phyloP scores from a whole-genome alignment of 2,797 vertebrate genomes.

The Astyanax mexicanus region DNA sequence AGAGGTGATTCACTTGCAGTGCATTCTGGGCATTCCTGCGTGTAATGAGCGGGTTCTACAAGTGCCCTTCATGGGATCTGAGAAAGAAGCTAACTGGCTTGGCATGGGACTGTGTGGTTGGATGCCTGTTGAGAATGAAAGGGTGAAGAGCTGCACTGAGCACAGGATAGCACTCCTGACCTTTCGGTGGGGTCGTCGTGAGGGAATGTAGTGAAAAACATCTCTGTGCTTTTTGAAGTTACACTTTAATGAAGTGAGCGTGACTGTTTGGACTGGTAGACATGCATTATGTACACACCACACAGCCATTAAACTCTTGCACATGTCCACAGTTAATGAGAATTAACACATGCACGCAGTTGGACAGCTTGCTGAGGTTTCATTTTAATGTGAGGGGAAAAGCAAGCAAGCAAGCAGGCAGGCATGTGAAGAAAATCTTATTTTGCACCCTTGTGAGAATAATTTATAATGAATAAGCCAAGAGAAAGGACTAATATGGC shows the following conservation, averaged over 20 bases:
- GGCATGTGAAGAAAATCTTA: no score
- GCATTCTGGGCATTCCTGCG: slow-evolving; percentile 56
- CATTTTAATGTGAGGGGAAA: no score
- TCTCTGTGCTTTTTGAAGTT: neutral
- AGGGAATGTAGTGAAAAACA: neutral
- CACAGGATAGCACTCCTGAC: neutral
- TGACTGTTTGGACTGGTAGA: neutral
- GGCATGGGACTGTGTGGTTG: neutral
- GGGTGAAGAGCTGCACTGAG: neutral
- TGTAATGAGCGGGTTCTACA: slow-evolving; percentile 27
- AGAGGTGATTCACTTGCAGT: slow-evolving; percentile 43
- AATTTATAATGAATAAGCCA: no score
- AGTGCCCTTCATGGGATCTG: slow-evolving; percentile 15
- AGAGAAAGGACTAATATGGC: no score
- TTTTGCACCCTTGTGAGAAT: no score
- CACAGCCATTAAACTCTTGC: neutral
- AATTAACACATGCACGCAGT: neutral
- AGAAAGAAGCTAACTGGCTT: slow-evolving; percentile 3
- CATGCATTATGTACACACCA: neutral
- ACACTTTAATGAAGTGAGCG: neutral
- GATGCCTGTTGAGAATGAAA: neutral
- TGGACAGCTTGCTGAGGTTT: no score
- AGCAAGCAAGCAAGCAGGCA: no score
- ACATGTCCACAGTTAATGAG: neutral
- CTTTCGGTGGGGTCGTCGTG: neutral